These are phyloP conservation scores for Stegana nigrithorax DNA, from an alignment of 2,888 invertebrate species.

Conservation along the genomic window DNA sequence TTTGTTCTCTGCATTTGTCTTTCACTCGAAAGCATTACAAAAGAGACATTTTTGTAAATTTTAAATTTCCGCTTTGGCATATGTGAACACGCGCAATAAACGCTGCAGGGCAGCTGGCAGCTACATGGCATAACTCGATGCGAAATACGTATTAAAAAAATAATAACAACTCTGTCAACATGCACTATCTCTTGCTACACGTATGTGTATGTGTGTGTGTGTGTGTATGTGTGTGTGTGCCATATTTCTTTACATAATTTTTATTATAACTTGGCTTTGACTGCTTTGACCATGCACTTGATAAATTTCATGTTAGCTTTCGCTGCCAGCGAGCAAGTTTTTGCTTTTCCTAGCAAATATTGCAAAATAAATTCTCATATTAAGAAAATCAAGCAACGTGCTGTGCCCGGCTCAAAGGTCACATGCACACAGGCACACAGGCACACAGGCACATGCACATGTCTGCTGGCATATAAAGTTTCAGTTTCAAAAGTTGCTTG, in stretches of 20 bases:
- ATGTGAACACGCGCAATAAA: neutral
- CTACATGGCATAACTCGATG: neutral
- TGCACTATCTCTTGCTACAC: neutral
- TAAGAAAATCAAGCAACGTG: neutral
- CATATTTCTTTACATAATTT: neutral
- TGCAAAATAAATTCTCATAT: neutral
- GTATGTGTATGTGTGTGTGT: neutral
- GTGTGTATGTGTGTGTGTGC: neutral
- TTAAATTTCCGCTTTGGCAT: neutral
- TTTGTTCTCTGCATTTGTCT: neutral
- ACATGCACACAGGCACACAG: neutral
- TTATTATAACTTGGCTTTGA: too few species aligned
- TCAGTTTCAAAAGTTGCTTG: neutral
- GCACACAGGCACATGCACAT: neutral
- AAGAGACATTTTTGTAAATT: neutral
- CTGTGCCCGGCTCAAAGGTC: neutral
- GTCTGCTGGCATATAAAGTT: neutral
- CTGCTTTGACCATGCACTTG: neutral
- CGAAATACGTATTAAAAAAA: neutral
- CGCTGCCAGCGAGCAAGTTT: neutral
- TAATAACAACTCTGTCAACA: neutral
- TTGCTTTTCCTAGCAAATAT: neutral
- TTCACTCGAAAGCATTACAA: neutral
- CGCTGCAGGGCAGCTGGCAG: neutral
- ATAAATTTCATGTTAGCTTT: neutral